Percentiles rank a stretch among this genome's conserved stretches.
Evolutionary conservation across 2,113 vertebrate genomes (phyloP).

Genomic region (Lophura nycthemera): DNA sequence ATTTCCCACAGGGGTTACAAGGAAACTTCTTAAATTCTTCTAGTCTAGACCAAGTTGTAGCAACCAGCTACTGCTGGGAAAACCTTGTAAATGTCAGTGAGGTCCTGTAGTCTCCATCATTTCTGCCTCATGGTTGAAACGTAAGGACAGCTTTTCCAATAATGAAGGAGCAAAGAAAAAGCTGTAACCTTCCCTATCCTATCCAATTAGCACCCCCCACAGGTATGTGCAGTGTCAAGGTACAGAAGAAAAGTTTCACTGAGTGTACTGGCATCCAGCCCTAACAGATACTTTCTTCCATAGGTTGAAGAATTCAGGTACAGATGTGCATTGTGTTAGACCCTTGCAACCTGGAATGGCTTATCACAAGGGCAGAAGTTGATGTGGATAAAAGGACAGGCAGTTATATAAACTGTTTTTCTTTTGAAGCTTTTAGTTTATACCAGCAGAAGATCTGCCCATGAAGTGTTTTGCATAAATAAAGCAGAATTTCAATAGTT

Average conservation of each 20-base stretch:
- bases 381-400: not conserved
- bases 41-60: slow-evolving; percentile 23
- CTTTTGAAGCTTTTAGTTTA: not conserved
- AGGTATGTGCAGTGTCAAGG: not conserved
- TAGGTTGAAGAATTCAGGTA: not conserved
- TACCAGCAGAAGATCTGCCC: not conserved
- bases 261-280: not conserved
- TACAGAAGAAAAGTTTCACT: not conserved
- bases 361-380: not conserved
- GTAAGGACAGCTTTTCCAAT: not conserved
- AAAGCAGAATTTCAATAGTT: not conserved
- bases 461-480: not conserved
- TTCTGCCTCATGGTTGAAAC: not conserved
- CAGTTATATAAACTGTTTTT: not conserved
- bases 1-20: not conserved
- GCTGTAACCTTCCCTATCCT: not conserved
- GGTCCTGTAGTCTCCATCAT: not conserved
- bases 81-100: not conserved
- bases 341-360: rapidly evolving
- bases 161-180: not conserved
- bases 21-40: slow-evolving; percentile 2
- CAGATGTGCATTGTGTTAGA: rapidly evolving
- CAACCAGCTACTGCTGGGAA: slow-evolving; percentile 8
- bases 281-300: not conserved
- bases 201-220: not conserved